Conservation (phyloP, 2,797 vertebrate genomes). For the Gadopsis bispinosus region DNA sequence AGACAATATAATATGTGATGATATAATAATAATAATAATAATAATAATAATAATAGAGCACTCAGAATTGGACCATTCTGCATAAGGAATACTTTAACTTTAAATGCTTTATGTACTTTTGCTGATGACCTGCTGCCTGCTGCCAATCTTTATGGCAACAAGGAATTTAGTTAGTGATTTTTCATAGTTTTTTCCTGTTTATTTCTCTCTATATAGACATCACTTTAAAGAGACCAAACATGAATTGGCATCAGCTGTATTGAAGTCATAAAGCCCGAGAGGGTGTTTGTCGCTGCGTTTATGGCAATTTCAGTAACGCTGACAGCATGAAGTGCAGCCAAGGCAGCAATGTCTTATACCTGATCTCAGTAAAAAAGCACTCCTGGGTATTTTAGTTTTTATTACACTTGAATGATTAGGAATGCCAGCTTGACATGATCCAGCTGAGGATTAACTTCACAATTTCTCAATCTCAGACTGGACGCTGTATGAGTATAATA, state of each 20-base stretch:
- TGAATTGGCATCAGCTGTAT: constrained; percentile 34
- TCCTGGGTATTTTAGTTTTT: constrained; percentile 59
- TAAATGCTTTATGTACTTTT: background rate
- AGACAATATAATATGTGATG: background rate
- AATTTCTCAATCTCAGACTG: constrained; percentile 51
- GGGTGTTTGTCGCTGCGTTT: constrained; percentile 58
- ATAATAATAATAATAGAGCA: background rate
- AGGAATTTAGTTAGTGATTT: constrained; percentile 26
- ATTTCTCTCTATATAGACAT: constrained; percentile 23
- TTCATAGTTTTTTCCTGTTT: constrained; percentile 15
- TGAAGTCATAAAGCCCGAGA: constrained; percentile 51
- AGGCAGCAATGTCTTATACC: constrained; percentile 60
- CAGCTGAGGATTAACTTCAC: constrained; percentile 51
- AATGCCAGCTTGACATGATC: constrained; percentile 54
- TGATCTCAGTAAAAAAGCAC: constrained; percentile 62
- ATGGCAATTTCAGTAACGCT: constrained; percentile 63
- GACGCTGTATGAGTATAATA: constrained; percentile 24
- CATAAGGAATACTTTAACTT: background rate
- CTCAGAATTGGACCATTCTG: background rate
- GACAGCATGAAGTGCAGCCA: constrained; percentile 66
- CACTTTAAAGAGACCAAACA: constrained; percentile 44
- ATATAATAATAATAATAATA: too few species aligned
- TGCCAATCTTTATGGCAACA: constrained; percentile 10
- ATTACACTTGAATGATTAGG: constrained; percentile 57
- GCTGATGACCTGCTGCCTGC: background rate